phyloP scores from a whole-genome alignment of 2,888 invertebrate genomes.

The Microdon myrmicae region DNA sequence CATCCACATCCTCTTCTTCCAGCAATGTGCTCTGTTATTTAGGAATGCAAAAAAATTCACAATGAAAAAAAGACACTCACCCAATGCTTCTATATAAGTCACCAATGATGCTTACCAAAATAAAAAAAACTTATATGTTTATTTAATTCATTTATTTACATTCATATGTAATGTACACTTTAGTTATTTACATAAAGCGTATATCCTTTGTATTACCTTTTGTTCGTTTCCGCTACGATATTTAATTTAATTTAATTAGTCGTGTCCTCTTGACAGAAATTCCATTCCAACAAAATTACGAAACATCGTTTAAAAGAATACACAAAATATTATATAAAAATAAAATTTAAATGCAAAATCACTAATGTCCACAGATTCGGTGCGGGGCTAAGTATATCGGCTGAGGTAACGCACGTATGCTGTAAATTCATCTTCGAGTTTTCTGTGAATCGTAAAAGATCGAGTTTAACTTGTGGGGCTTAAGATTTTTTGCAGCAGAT shows the following conservation, averaged over 20 bases:
- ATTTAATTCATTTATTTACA: constrained; percentile 41
- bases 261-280: neutral
- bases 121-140: constrained; percentile 8
- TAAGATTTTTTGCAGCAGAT: constrained; percentile 30
- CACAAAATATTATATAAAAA: neutral
- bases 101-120: too few species aligned
- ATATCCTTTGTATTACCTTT: too few species aligned
- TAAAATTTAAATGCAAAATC: constrained; percentile 8
- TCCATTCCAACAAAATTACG: constrained; percentile 47
- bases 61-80: too few species aligned
- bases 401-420: constrained; percentile 20
- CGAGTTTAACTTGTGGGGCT: constrained; percentile 21
- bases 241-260: constrained; percentile 1
- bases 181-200: constrained; percentile 44
- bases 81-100: too few species aligned
- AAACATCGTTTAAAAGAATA: constrained; percentile 4
- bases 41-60: too few species aligned
- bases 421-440: constrained; percentile 36
- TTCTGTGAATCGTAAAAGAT: constrained; percentile 27
- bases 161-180: constrained; percentile 38
- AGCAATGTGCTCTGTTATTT: too few species aligned
- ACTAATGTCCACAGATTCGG: constrained; percentile 32
- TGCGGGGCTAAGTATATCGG: constrained; percentile 21
- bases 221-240: too few species aligned
- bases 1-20: too few species aligned